Evolutionary conservation across 30 jellyfish, hydroid and myxozoan genomes (phyloP), one percentile per base, ranked within the genome.

Genomic region (Catostylus mosaicus): DNA sequence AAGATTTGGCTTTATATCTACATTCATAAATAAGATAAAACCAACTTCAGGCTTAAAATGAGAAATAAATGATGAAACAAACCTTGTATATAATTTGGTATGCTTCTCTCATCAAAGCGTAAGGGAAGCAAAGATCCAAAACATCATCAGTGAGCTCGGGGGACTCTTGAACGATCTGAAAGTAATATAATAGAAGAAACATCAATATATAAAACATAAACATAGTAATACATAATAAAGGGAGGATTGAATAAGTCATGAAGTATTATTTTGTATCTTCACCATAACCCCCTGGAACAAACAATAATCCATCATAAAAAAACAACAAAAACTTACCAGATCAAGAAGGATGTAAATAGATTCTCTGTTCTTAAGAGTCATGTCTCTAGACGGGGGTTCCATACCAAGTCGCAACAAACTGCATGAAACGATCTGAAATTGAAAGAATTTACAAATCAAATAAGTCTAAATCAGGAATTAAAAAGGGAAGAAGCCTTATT

Each of bases 281-380:
- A n/a, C n/a, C n/a, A n/a, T n/a, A n/a, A n/a, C n/a, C n/a, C n/a
- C n/a, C n/a, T n/a, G n/a, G n/a, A n/a, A n/a, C n/a, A n/a, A n/a
- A n/a, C n/a, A n/a, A n/a, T n/a, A n/a, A n/a, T n/a, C 56, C 56
- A 43, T 43, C 56, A 43, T 43, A 43, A 6, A 6, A 6, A 43
- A 43, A 16, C 56, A 6, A 43, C 56, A 6, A 43, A 32, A 3
- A 52, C 92, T 75, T 46, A 93, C 98, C 93, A 87, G 79, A 71
- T 93, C 98, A 31, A 93, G 89, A 32, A 93, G 84, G 12, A 93
- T 88, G 78, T 85, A 93, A 26, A 90, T 86, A 11, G 98, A 93
- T 30, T 81, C 90, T 36, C 98, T 35, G 37, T 93, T 97, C 24
- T 67, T 69, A 6, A 97, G 94, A 29, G 65, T 62, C 20, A 82